These are phyloP conservation scores for Euura lappo DNA, from an alignment of 1,140 invertebrate species.

Conservation along the genomic window DNA sequence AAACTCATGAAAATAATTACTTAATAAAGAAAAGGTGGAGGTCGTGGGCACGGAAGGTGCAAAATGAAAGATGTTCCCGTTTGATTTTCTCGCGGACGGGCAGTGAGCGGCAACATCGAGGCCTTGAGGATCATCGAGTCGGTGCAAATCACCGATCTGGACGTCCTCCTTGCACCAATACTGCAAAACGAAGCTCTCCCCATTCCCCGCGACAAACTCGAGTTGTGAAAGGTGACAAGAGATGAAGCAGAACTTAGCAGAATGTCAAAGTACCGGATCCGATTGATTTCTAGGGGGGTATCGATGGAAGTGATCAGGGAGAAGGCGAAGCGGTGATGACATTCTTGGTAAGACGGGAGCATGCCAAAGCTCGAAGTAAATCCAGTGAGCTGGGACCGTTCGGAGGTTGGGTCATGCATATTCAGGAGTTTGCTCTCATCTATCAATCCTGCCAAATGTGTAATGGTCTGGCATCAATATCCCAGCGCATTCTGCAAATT, in stretches of 20 bases:
- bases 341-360: not conserved
- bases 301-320: not conserved
- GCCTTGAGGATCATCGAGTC: slow-evolving; percentile 44
- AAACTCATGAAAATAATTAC: not conserved
- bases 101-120: slow-evolving; percentile 32
- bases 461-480: slow-evolving; percentile 12
- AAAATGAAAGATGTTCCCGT: slow-evolving; percentile 30
- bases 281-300: not conserved
- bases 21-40: not conserved
- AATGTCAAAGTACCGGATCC: no score
- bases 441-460: slow-evolving; percentile 15
- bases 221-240: no score
- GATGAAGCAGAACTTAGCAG: no score
- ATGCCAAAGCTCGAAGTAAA: slow-evolving; percentile 3
- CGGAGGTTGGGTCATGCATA: slow-evolving; percentile 11
- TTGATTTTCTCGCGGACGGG: slow-evolving; percentile 26
- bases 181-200: no score
- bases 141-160: slow-evolving; percentile 30
- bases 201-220: no score
- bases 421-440: slow-evolving; percentile 7
- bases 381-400: not conserved
- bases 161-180: no score
- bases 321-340: not conserved
- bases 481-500: slow-evolving; percentile 16
- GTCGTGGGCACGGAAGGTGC: not conserved